Conservation (phyloP, 1,140 invertebrate species). For the Bursaphelenchus mucronatus region DNA sequence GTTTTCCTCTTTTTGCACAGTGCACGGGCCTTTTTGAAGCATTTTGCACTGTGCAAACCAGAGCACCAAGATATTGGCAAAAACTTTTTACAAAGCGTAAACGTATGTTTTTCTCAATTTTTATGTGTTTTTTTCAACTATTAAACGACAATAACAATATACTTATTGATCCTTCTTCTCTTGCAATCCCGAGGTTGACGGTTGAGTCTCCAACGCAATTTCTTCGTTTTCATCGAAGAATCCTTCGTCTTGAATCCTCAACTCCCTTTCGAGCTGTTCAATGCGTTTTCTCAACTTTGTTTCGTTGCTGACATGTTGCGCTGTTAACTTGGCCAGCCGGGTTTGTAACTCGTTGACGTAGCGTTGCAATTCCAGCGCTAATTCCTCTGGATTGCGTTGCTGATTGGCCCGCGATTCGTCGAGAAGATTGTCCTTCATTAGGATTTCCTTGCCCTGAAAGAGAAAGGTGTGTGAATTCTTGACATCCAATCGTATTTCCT, state of each 20-base stretch:
- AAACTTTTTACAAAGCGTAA: too few relatives aligned
- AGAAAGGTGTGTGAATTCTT: background rate
- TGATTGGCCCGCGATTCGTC: slow-evolving; percentile 72
- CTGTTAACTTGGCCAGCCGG: slow-evolving; percentile 35
- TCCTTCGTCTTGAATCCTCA: slow-evolving; percentile 23
- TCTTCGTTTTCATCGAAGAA: slow-evolving; percentile 23
- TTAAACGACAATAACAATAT: too few relatives aligned
- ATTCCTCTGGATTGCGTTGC: slow-evolving; percentile 64
- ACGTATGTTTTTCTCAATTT: too few relatives aligned
- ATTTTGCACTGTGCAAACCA: too few relatives aligned
- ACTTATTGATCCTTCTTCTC: too few relatives aligned
- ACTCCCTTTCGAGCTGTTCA: slow-evolving; percentile 27
- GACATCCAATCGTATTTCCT: too few relatives aligned
- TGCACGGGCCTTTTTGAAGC: too few relatives aligned
- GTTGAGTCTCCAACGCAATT: background rate
- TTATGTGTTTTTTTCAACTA: too few relatives aligned
- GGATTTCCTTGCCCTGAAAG: slow-evolving; percentile 73
- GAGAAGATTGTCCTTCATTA: slow-evolving; percentile 85
- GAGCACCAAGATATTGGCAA: too few relatives aligned
- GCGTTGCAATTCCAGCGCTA: slow-evolving; percentile 64
- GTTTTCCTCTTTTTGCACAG: too few relatives aligned
- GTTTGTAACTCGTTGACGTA: slow-evolving; percentile 71
- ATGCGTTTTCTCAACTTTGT: slow-evolving; percentile 25
- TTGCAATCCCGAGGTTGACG: too few relatives aligned
- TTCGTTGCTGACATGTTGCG: slow-evolving; percentile 40